Base-by-base conservation (phyloP, 2,888 invertebrate genomes). In the Neoascia interrupta region DNA sequence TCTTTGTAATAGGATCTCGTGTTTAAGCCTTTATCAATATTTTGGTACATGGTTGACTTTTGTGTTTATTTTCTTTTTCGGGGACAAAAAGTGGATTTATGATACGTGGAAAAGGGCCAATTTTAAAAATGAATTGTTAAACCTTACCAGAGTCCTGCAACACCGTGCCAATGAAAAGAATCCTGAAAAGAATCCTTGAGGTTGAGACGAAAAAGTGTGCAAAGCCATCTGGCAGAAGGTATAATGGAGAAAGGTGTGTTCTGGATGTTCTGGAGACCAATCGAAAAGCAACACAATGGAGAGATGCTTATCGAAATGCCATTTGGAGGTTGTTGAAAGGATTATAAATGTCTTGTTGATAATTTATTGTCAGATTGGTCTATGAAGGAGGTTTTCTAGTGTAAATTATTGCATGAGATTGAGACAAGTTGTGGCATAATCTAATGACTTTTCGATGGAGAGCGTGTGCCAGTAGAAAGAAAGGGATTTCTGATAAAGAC, bases 301-400 rank as follows among this genome's bases (percentile, higher is more conserved):
- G 16, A 13, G 72, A 54, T 70, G 16, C 19, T 79, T 54, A 79
- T 79, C 60, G 73, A 79, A 79, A 73, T 73, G 79, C 79, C 66
- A 61, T 79, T 79, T 79, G 60, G 56, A 73, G 61, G 73, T 61
- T 79, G 73, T 79, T 68, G 54, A 79, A 79, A 79, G 68, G 79
- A 73, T 79, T 79, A 79, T 54, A 56, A 68, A 51, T 73, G 61
- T 73, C 73, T 21, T 56, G 10, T 21, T 43, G 36, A 49, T 51
- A 54, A 79, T 79, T 79, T 79, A 79, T 73, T 13, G 45, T 15
- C 26, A 16, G 28, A 61, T 45, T 60, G 19, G 23, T 26, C 34
- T 15, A 15, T 51, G 34, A 23, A 31, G 15, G n/a, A 47, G 15
- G 26, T 26, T 31, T 31, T 3, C 5, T 5, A 37, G 1, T 19